A percentile compares a stretch with the other conserved stretches of the same genome.
Evolutionary conservation across 2,113 vertebrate species (phyloP).

Genomic region (Leptocoma aspasia): DNA sequence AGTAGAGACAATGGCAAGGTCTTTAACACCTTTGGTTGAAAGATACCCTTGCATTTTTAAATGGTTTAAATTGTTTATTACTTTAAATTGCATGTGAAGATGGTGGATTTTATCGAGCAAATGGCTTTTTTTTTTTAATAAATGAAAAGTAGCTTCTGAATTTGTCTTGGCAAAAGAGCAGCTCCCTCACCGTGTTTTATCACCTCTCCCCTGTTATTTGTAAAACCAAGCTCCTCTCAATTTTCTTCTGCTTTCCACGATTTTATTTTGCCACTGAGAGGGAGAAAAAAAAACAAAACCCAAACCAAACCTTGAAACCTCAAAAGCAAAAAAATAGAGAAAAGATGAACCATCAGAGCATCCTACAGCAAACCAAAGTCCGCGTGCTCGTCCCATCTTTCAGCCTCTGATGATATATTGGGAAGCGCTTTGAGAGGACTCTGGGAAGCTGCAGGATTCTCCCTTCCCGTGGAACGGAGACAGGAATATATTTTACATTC

Average conservation of each 20-base stretch:
- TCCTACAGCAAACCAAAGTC: accelerated
- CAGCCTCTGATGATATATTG: neutral
- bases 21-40: neutral
- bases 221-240: neutral
- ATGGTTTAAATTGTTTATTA: neutral
- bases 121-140: neutral
- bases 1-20: neutral
- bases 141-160: neutral
- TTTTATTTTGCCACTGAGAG: neutral
- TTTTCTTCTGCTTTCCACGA: neutral
- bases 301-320: neutral
- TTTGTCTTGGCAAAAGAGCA: neutral
- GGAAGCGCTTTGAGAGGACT: neutral
- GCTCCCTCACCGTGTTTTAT: accelerated
- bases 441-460: slow-evolving; percentile 37
- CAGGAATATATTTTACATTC: slow-evolving; percentile 72
- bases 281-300: accelerated
- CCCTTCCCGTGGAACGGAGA: slow-evolving; percentile 53
- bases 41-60: neutral
- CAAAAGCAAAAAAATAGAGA: neutral
- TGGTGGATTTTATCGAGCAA: neutral
- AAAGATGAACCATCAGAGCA: neutral
- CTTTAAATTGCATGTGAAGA: neutral
- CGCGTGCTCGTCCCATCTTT: neutral
- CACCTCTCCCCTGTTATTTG: neutral